Evolutionary conservation across 2,888 invertebrate genomes (phyloP), one percentile per base, ranked within the genome.

Genomic region (Chymomyza procnemis): DNA sequence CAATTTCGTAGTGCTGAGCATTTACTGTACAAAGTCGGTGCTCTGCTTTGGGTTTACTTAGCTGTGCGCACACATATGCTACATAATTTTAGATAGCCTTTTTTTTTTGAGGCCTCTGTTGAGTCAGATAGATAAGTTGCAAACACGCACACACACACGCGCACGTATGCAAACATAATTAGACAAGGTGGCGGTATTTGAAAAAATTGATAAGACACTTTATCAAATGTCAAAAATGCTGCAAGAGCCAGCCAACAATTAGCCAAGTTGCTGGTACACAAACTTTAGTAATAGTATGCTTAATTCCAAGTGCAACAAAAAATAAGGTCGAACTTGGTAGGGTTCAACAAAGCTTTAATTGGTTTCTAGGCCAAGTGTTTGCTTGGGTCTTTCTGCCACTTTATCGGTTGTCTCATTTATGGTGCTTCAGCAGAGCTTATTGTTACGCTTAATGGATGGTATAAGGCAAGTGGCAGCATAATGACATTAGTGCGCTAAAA

Each of bases 311-410:
- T 41, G 34, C 34, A 26, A 6, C 6, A 26, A 4, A 26, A 26
- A 26, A n/a, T n/a, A n/a, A 26, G 26, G 26, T 8, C 26, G 6
- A 41, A 41, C 26, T 60, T 48, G 21, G 50, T 64, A 26, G 63
- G 61, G 56, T 52, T 30, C 26, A 54, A 59, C 26, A 54, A 59
- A 54, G 61, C 69, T 72, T 83, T 79, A 78, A 87, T 84, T 87
- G 67, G 66, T 81, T 85, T 80, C 86, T 86, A 85, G 88, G 88
- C 85, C 87, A 88, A 88, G 85, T 82, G 77, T 62, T 64, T 34
- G n/a, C n/a, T n/a, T n/a, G n/a, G 59, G 71, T 75, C 71, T 71
- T 67, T 76, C 78, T 67, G 68, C 64, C 71, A 69, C 66, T 71
- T 69, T 69, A n/a, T n/a, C n/a, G 21, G 64, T 67, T 71, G 73